Percentiles rank a stretch among this genome's conserved stretches.
Conservation (phyloP, 2,113 vertebrate species). For the Halichoerus grypus region DNA sequence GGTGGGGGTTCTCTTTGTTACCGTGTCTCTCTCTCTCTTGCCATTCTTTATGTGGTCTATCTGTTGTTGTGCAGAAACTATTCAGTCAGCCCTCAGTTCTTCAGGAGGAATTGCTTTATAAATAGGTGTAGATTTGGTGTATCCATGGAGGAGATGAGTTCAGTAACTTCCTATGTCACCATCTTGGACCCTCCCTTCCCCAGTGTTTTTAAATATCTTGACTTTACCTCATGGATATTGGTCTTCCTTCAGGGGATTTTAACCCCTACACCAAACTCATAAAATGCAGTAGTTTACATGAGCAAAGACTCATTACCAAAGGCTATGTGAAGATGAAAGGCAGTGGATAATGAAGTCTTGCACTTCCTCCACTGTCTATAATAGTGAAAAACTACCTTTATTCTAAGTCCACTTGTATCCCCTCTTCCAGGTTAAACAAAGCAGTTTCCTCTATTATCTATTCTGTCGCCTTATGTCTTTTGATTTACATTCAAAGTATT, state of each 20-base stretch:
- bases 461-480: background rate
- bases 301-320: background rate
- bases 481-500: background rate
- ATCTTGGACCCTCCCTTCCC: background rate
- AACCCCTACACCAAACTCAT: background rate
- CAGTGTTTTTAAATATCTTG: background rate
- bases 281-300: background rate
- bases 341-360: background rate
- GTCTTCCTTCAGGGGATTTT: background rate
- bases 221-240: background rate
- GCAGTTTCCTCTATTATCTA: background rate
- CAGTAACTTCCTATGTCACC: background rate
- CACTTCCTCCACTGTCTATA: background rate
- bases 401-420: background rate
- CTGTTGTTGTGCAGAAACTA: background rate
- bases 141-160: background rate
- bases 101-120: background rate
- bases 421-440: background rate
- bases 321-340: background rate
- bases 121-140: background rate
- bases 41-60: background rate
- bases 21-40: background rate
- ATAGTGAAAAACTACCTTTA: background rate
- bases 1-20: background rate
- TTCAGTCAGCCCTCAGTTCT: background rate